phyloP scores from a whole-genome alignment of 2,888 invertebrate species.

The Sesia apiformis region DNA sequence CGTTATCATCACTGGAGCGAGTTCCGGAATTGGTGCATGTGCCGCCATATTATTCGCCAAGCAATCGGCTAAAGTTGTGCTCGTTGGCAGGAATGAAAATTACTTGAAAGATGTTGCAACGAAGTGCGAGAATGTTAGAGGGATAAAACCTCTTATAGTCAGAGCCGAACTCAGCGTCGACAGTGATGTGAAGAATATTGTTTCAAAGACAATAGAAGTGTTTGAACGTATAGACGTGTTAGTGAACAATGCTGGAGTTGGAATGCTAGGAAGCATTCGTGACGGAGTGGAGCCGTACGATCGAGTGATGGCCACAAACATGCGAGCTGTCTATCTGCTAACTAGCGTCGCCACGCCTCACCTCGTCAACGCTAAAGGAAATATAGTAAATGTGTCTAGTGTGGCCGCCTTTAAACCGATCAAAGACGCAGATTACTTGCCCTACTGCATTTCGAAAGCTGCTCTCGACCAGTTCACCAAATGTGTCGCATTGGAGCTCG shows the following conservation, averaged over 20 bases:
- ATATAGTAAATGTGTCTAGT: conserved; percentile 94
- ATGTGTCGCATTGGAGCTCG: conserved; percentile 89
- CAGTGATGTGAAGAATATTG: conserved; percentile 76
- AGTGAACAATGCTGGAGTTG: conserved; percentile 89
- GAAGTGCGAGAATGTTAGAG: conserved; percentile 64
- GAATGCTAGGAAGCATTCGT: conserved; percentile 84
- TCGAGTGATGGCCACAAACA: conserved; percentile 87
- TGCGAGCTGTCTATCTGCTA: conserved; percentile 83
- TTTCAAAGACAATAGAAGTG: conserved; percentile 78
- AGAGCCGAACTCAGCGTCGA: conserved; percentile 80
- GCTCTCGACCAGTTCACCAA: conserved; percentile 95
- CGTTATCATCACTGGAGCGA: conserved; percentile 79
- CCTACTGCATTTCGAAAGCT: conserved; percentile 94
- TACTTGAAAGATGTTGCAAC: conserved; percentile 77
- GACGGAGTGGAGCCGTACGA: conserved; percentile 89
- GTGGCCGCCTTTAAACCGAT: conserved; percentile 82
- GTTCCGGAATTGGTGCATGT: conserved; percentile 83
- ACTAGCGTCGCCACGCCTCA: conserved; percentile 89
- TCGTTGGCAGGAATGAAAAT: conserved; percentile 80
- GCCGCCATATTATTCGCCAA: conserved; percentile 79
- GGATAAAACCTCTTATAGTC: conserved; percentile 70
- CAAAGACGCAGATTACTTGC: conserved; percentile 80
- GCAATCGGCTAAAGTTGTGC: conserved; percentile 77
- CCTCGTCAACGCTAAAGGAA: conserved; percentile 85
- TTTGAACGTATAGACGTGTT: conserved; percentile 83